phyloP scores from a whole-genome alignment of 1,140 invertebrate genomes.

The Drosophila pseudoananassae region DNA sequence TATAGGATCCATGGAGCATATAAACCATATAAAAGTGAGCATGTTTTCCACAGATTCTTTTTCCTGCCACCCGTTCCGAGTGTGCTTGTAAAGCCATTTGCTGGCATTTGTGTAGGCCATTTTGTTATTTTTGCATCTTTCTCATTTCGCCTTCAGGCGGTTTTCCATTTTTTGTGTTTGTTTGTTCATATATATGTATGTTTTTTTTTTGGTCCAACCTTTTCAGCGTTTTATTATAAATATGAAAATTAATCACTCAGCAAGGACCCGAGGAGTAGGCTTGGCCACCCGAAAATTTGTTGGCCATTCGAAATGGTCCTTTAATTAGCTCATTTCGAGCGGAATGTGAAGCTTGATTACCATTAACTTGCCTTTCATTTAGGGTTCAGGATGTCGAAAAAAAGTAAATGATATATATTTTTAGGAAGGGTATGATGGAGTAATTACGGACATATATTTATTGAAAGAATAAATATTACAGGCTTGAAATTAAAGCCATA shows the following conservation, averaged over 20 bases:
- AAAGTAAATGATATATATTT: neutral
- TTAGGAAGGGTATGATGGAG: neutral
- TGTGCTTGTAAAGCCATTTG: slow-evolving; percentile 53
- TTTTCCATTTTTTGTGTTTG: slow-evolving; percentile 4
- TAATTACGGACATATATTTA: neutral
- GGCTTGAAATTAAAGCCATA: neutral
- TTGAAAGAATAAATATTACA: neutral
- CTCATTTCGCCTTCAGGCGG: slow-evolving; percentile 13
- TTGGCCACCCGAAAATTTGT: slow-evolving; percentile 57
- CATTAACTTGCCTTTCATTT: slow-evolving; percentile 12
- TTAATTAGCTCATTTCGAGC: slow-evolving; percentile 71
- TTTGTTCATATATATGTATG: neutral
- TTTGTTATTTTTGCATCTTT: slow-evolving; percentile 38
- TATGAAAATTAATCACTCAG: slow-evolving; percentile 79
- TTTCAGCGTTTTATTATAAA: slow-evolving; percentile 66
- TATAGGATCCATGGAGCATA: slow-evolving; percentile 60
- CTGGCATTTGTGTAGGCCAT: slow-evolving; percentile 56
- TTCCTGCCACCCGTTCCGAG: neutral
- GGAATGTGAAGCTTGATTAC: slow-evolving; percentile 49
- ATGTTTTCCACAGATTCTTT: slow-evolving; percentile 61
- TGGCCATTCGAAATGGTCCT: slow-evolving; percentile 63
- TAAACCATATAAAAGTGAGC: slow-evolving; percentile 71
- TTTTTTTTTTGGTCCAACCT: slow-evolving; percentile 35
- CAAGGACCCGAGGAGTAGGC: slow-evolving; percentile 2
- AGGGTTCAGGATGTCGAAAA: slow-evolving; percentile 6